Base-by-base conservation (phyloP, 2,797 vertebrate genomes). In the Adrianichthys oophorus region DNA sequence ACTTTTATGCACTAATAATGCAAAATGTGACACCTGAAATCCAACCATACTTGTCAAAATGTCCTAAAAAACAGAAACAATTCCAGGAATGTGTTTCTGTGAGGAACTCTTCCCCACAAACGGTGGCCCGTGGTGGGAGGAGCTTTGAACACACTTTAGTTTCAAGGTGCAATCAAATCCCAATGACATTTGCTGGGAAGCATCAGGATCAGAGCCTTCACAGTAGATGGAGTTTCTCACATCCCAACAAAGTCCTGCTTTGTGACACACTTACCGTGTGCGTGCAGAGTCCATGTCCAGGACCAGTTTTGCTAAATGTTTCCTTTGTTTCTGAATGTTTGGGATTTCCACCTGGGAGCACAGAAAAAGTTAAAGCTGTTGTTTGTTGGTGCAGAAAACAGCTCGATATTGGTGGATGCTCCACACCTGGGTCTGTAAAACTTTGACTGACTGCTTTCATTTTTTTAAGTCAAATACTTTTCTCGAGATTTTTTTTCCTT, bases 321-420 rank as follows among this genome's bases (percentile, higher is more conserved):
- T 98, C 87, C 96, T 96, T 89, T 98, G 96, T 87, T 98, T 98
- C 80, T 98, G 97, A 87, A 98, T 98, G 53, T 98, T 98, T 29
- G 96, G 97, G 81, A 98, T 98, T 87, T 98, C 96, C 80, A 98
- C 94, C 97, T 98, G 85, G 48, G 67, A 23, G 57, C 72, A 59
- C 41, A 79, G 17, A 73, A 66, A 48, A 23, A 41, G 41, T 46
- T 29, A 32, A 62, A 65, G 48, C 19, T 37, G 45, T 59, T 66
- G 65, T 54, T 65, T 48, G 49, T 37, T n/a, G 41, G 41, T 52
- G 72, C 56, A 53, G 17, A 47, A 24, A 80, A 56, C 68, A 55
- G 58, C 45, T 15, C 15, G 0, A 57, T 10, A 16, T 50, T 72
- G 52, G 74, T 55, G n/a, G 32, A 52, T 5, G 52, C 4, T 61